Evolutionary conservation across 37 sponge, comb jelly and placozoan species (phyloP), one percentile per base, ranked within the genome.

Genomic region (Bolinopsis microptera): DNA sequence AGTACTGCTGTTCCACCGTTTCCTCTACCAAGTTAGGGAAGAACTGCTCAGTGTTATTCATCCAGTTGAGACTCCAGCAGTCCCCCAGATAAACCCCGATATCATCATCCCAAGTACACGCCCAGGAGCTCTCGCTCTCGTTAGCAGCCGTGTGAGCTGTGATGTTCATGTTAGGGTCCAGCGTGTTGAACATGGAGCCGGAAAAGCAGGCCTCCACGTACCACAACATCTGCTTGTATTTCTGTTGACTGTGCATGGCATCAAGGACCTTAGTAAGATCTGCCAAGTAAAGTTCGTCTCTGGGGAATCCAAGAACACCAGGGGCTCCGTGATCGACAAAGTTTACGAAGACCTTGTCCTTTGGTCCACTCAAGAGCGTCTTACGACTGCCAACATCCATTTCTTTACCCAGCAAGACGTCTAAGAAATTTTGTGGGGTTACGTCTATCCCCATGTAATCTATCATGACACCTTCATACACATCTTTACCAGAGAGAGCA

Each of bases 141-240:
- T 96, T 95, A 68, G 96, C 80, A 26, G 96, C 94, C n/a, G 96
- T 96, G 22, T 93, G 93, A 13, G 82, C 96, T 93, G 93, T 95
- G 41, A 96, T 94, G 76, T 94, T 93, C 86, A 83, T 94, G 82
- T 95, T 92, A 21, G 25, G 38, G 16, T 95, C 69, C 69, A 93
- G 35, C 0, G 16, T 80, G 3, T 94, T 86, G 93, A 96, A 96
- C 95, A 96, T 95, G 32, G 96, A 96, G 48, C 96, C 96, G 61
- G 96, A 94, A 38, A 94, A 94, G 74, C 96, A 96, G 0, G 96
- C 95, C 93, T 96, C 96, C n/a, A 96, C 69, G 76, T 95, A 96
- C 69, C 95, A 30, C n/a, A 95, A 94, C 94, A 96, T 93, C 94
- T 96, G 95, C 86, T 96, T 95, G 39, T 39, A 70, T 9, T 38